Evolutionary conservation across 2,797 vertebrate species (phyloP), one percentile per base, ranked within the genome.

Genomic region (Coendou prehensilis): DNA sequence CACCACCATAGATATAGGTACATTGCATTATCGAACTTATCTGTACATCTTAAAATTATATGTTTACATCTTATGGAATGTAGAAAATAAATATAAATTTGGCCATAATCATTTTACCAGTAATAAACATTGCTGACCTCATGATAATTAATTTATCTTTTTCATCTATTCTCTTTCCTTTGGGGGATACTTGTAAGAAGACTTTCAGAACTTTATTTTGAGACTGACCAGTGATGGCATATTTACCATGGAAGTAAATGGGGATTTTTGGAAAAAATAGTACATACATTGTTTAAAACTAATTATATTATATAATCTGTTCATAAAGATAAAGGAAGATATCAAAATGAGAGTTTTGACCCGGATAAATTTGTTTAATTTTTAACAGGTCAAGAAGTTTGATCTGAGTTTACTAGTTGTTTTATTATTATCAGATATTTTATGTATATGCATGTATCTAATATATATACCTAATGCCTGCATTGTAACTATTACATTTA

Each of bases 151-250:
- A 28, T 1, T 1, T 80, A 41, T 69, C 45, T 83, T 79, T 59
- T 15, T 5, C 45, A 56, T 75, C 1, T 4, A 33, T 54, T 80
- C n/a, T 52, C 6, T 94, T 71, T 59, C 17, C 59, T 67, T 89
- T 89, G 75, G 52, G 23, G 20, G 20, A 84, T 5, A 37, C n/a
- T 78, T 84, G 5, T 64, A 54, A 93, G 45, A 92, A 67, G 13
- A 56, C 4, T 87, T 91, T 90, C 20, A 45, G 91, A 64, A 45
- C 3, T n/a, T 2, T 41, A 71, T 50, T 93, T 95, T 89, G 87
- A 87, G 69, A 52, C 41, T 73, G 4, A 54, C 28, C 56, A 75
- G 5, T 54, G 41, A 92, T 78, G 9, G 4, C 54, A 8, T 33
- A 6, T 6, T 18, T 81, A 47, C 79, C 52, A 88, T 64, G 6